Conservation (phyloP, 1,140 invertebrate species). For the Hetaerina americana region DNA sequence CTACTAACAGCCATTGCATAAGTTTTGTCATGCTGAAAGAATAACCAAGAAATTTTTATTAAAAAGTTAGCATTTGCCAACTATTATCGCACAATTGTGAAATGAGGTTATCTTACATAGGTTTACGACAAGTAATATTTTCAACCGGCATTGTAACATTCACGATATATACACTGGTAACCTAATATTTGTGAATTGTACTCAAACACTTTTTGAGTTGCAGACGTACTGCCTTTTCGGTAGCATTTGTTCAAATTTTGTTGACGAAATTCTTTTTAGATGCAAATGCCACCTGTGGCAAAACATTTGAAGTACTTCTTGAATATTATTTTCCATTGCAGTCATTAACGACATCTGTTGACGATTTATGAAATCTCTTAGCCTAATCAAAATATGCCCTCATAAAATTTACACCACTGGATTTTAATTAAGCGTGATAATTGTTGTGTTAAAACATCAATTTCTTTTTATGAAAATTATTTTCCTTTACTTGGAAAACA, state of each 20-base stretch:
- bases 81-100: not conserved
- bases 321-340: too few relatives aligned
- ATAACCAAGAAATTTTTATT: too few relatives aligned
- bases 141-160: not conserved
- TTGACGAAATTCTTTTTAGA: too few relatives aligned
- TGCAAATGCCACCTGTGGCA: not conserved
- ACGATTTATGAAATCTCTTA: not conserved
- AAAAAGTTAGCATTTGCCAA: not conserved
- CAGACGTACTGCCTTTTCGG: not conserved
- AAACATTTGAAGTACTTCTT: not conserved
- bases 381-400: not conserved
- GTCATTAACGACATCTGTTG: not conserved
- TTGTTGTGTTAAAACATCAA: not conserved
- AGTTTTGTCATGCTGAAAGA: constrained; percentile 62
- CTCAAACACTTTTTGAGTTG: not conserved
- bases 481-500: too few relatives aligned
- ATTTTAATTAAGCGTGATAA: too few relatives aligned
- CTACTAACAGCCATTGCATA: constrained; percentile 57
- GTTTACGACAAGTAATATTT: not conserved
- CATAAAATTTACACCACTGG: too few relatives aligned
- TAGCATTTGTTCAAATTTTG: too few relatives aligned
- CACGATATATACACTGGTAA: not conserved
- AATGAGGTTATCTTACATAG: not conserved
- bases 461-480: too few relatives aligned
- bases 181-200: not conserved